Conservation (phyloP, 2,113 vertebrate species). For the Oncorhynchus nerka region DNA sequence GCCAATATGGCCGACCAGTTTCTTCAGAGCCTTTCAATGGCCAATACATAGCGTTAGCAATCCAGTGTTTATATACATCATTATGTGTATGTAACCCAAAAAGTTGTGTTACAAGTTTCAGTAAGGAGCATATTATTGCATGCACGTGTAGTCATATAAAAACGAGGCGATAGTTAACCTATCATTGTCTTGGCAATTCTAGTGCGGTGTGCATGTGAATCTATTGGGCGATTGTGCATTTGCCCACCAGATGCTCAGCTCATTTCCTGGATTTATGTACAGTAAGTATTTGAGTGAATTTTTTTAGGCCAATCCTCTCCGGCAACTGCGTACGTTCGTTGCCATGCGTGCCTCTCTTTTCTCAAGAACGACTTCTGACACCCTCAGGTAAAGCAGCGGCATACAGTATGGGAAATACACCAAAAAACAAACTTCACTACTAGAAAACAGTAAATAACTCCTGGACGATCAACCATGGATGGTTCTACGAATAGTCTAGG, state of each 20-base stretch:
- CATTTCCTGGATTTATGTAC: slow-evolving; percentile 42
- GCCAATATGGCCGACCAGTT: no score
- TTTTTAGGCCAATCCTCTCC: slow-evolving; percentile 5
- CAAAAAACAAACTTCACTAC: slow-evolving; percentile 4
- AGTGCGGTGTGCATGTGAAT: background rate
- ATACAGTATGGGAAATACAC: slow-evolving; percentile 56
- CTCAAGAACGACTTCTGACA: slow-evolving; percentile 30
- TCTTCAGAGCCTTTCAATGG: no score
- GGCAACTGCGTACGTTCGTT: background rate
- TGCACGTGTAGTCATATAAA: background rate
- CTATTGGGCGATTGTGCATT: slow-evolving; percentile 13
- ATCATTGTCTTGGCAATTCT: background rate
- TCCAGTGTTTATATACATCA: no score
- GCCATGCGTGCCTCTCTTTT: slow-evolving; percentile 1
- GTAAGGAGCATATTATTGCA: background rate
- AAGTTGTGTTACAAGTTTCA: slow-evolving; percentile 8
- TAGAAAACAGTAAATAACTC: slow-evolving; percentile 11
- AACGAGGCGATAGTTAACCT: no score
- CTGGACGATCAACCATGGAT: slow-evolving; percentile 56
- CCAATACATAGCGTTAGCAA: no score
- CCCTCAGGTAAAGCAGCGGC: slow-evolving; percentile 22
- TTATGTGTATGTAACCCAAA: background rate
- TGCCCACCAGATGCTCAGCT: slow-evolving; percentile 16
- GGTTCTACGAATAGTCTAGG: slow-evolving; percentile 71
- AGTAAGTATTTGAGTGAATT: slow-evolving; percentile 7